Evolutionary conservation across 2,888 invertebrate genomes (phyloP).

Genomic region (Camponotus fellah): DNA sequence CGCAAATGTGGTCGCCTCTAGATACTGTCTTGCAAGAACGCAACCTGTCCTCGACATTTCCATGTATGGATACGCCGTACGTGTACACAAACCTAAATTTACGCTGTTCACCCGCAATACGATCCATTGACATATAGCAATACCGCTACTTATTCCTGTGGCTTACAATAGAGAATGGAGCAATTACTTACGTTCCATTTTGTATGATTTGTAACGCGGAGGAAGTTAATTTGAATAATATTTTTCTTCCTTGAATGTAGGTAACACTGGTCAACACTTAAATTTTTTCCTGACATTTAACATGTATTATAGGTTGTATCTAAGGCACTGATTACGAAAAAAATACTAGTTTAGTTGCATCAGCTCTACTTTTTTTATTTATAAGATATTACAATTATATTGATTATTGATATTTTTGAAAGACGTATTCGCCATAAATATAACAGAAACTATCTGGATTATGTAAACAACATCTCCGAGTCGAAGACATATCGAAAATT

Average conservation of each 20-base stretch:
- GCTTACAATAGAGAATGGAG: background rate
- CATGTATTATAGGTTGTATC: too few species aligned
- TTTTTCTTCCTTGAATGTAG: background rate
- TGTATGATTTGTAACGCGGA: background rate
- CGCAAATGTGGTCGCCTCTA: constrained; percentile 66
- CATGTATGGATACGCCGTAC: constrained; percentile 7
- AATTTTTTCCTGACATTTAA: too few species aligned
- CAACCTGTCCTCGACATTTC: constrained; percentile 69
- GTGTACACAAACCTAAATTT: constrained; percentile 44
- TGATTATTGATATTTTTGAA: too few species aligned
- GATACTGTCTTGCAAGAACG: constrained; percentile 72
- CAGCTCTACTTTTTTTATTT: too few species aligned
- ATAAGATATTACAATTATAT: too few species aligned
- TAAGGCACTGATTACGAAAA: too few species aligned
- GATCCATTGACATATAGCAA: constrained; percentile 29
- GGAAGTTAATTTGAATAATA: background rate
- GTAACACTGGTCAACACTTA: too few species aligned
- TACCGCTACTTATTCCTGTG: constrained; percentile 13
- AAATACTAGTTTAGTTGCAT: too few species aligned
- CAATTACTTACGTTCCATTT: background rate
- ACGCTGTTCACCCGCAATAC: constrained; percentile 19
- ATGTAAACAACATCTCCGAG: too few species aligned
- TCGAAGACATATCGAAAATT: too few species aligned
- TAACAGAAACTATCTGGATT: too few species aligned
- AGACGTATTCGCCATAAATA: too few species aligned